Base-by-base conservation (phyloP, 2,888 invertebrate genomes). In the Willowsia nigromaculata region DNA sequence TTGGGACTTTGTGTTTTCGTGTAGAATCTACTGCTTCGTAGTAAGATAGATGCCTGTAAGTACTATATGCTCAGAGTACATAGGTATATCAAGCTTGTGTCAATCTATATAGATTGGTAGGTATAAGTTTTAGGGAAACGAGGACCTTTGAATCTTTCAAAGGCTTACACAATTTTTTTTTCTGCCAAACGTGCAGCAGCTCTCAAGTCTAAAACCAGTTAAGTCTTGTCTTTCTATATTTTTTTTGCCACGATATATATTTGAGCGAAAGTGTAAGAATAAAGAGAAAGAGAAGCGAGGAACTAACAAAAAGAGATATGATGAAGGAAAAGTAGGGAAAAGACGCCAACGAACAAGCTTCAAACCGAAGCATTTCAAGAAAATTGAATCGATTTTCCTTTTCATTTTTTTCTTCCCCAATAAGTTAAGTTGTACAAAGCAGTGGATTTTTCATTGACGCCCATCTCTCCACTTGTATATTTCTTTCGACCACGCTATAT, bases 341-440 rank as follows among this genome's bases (percentile, higher is more conserved):
- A 80, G 3, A 81, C 27, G 18, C 3, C 27, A n/a, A 7, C 13
- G 43, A 62, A 4, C 27, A 13, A 22, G 22, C 22, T 65, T 25
- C 25, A 56, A 9, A 50, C 15, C 37, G 22, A 80, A 86, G 80
- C 68, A 50, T 80, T 80, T 76, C 86, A 68, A 15, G 37, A 86
- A 86, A 86, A 86, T 86, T 80, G 86, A 86, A 86, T 86, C 86
- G 86, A 86, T 86, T 86, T 86, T 80, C 68, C 50, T 30, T 59
- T n/a, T n/a, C n/a, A n/a, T n/a, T n/a, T n/a, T n/a, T 68, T 30
- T 74, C 71, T 71, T 65, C 25, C 25, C 11, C 81, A 56, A 81
- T 59, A 87, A 81, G 43, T 87, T 80, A n/a, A n/a, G n/a, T 43
- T 71, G 22, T 18, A 68, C 43, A 9, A 25, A 13, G 37, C 68